Conservation (phyloP, 92 coral and sea anemone genomes). For the Montipora capitata region DNA sequence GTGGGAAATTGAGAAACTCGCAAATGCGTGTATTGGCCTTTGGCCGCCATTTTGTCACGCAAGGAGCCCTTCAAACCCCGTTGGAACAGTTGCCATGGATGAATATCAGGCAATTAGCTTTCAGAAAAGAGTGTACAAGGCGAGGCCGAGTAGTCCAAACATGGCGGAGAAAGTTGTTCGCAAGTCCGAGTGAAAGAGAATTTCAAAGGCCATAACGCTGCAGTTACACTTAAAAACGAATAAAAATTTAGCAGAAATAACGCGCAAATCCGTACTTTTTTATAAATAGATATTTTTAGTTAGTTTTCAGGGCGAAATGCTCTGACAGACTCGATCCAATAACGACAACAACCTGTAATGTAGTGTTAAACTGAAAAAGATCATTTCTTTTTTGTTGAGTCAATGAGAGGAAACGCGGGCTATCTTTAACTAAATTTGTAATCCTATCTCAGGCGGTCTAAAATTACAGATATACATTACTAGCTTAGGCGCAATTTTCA, state of each 20-base stretch:
- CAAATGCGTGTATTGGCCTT: neutral
- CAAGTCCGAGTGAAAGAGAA: neutral
- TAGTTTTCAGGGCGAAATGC: constrained; percentile 1
- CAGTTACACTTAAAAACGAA: neutral
- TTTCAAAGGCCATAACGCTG: constrained; percentile 18
- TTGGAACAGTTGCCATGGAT: constrained; percentile 27
- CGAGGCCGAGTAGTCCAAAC: neutral
- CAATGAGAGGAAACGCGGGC: neutral
- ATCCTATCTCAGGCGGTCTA: neutral
- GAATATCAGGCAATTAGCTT: constrained; percentile 28
- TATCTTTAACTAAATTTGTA: constrained; percentile 28
- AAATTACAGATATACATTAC: constrained; percentile 20
- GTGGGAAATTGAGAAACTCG: constrained; percentile 50
- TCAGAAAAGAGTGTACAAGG: constrained; percentile 35
- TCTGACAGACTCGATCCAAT: neutral
- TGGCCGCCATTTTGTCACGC: constrained; percentile 35
- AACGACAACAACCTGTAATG: constrained; percentile 16
- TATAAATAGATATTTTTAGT: neutral
- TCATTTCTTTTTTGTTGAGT: neutral
- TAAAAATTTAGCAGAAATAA: neutral
- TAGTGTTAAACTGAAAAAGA: neutral
- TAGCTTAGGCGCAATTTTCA: constrained; percentile 32
- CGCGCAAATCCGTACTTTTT: neutral
- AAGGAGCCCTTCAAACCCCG: neutral
- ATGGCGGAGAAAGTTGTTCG: neutral